Conservation (phyloP, 2,888 invertebrate species). For the Lasioglossum marginatum region DNA sequence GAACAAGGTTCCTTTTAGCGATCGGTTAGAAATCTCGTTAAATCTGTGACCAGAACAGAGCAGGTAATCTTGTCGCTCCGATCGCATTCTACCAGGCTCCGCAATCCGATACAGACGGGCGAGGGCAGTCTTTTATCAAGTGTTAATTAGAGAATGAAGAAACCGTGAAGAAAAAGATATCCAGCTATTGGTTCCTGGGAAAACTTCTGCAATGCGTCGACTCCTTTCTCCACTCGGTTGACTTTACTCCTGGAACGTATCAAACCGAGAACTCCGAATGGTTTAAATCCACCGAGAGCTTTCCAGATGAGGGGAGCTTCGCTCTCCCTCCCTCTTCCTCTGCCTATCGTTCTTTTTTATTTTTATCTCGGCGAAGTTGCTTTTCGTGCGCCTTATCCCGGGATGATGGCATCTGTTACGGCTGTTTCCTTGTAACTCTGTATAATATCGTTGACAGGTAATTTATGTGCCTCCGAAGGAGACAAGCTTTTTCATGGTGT, state of each 20-base stretch:
- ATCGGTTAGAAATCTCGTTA: background rate
- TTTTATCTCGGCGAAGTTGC: slow-evolving; percentile 49
- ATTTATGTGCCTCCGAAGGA: slow-evolving; percentile 41
- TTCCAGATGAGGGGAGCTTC: slow-evolving; percentile 1
- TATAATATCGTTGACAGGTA: slow-evolving; percentile 48
- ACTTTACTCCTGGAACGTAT: slow-evolving; percentile 54
- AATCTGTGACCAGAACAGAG: background rate
- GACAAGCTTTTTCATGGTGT: slow-evolving; percentile 14
- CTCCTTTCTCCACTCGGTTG: slow-evolving; percentile 30
- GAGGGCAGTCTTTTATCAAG: slow-evolving; percentile 49
- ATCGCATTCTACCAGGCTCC: background rate
- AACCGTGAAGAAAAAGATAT: slow-evolving; percentile 42
- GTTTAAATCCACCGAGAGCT: slow-evolving; percentile 44
- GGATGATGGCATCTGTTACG: slow-evolving; percentile 50
- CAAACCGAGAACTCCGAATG: slow-evolving; percentile 43
- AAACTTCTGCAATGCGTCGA: slow-evolving; percentile 6
- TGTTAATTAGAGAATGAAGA: slow-evolving; percentile 67
- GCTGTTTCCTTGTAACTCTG: slow-evolving; percentile 39
- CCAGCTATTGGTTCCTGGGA: background rate
- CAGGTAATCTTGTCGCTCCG: background rate
- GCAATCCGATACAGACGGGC: slow-evolving; percentile 25
- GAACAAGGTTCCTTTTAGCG: background rate
- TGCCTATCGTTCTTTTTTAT: background rate
- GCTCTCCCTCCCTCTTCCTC: background rate
- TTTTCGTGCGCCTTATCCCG: slow-evolving; percentile 36